Base-by-base conservation (phyloP, 2,113 vertebrate genomes). In the Mesembrinibis cayennensis region DNA sequence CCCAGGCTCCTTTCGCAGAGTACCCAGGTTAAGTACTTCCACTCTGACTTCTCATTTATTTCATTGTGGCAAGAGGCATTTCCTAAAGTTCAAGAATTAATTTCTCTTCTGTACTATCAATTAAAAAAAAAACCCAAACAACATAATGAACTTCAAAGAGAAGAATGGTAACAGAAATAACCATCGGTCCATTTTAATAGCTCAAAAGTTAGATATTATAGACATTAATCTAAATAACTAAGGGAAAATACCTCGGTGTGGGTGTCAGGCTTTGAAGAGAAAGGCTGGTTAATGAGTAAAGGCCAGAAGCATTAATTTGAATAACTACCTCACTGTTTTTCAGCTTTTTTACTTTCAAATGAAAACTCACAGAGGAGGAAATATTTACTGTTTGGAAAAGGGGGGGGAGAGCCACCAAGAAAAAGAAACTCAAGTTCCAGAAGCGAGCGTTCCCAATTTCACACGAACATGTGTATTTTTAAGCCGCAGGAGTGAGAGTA, bases 91-190 rank as follows among this genome's bases (percentile, higher is more conserved):
- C 50, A 11, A 9, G 21, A 19, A 8, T 27, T 71, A 13, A 1
- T 52, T 36, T 32, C 22, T 38, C 47, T 56, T 62, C 40, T 22
- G n/a, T 14, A 1, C 8, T 47, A 6, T 13, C 49, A 47, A 4
- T n/a, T 7, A 14, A 36, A 3, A 8, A 22, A 44, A 9, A 38
- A 17, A 47, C n/a, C n/a, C 7, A 2, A 8, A 11, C 22, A 10
- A 11, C 47, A 5, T 10, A 4, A 4, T 1, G 7, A 16, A 32
- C 36, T 61, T 62, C 10, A 3, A 5, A 25, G 7, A 22, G 15
- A 30, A 38, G 20, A 59, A 32, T 4, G 13, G 21, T 20, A 34
- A 40, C n/a, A 62, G 12, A 52, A 52, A 47, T 23, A 26, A 21
- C 7, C 21, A 10, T 11, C 27, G 2, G 34, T 29, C 55, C 25